These are phyloP conservation scores for Onchidella celtica DNA, from an alignment of 2,888 invertebrate species.

Conservation along the genomic window DNA sequence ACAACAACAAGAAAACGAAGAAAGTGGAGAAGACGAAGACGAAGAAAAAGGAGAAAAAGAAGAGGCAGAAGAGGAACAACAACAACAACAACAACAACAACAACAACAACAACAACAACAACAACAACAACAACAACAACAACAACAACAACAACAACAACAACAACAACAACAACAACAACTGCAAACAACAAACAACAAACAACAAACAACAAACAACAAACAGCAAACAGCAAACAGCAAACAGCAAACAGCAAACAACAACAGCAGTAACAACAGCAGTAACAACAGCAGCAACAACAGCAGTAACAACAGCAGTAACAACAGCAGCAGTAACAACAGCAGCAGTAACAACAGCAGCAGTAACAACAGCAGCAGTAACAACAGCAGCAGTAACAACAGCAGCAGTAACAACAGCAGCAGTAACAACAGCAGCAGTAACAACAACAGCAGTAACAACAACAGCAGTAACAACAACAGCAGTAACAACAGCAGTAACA, in stretches of 20 bases:
- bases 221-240: too few relatives aligned
- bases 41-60: background rate
- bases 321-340: background rate
- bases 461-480: constrained; percentile 2
- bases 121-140: too few relatives aligned
- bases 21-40: background rate
- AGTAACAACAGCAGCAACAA: background rate
- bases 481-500: background rate
- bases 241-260: too few relatives aligned
- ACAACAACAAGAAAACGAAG: background rate
- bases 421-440: background rate
- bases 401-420: background rate
- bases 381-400: background rate
- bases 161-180: too few relatives aligned
- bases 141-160: too few relatives aligned
- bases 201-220: too few relatives aligned
- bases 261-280: too few relatives aligned
- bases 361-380: background rate
- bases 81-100: too few relatives aligned
- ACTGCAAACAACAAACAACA: too few relatives aligned
- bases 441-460: background rate
- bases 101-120: too few relatives aligned
- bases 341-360: background rate
- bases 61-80: background rate
- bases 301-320: background rate